These are phyloP conservation scores for Prenolepis imparis DNA, from an alignment of 2,888 invertebrate species.

Conservation along the genomic window DNA sequence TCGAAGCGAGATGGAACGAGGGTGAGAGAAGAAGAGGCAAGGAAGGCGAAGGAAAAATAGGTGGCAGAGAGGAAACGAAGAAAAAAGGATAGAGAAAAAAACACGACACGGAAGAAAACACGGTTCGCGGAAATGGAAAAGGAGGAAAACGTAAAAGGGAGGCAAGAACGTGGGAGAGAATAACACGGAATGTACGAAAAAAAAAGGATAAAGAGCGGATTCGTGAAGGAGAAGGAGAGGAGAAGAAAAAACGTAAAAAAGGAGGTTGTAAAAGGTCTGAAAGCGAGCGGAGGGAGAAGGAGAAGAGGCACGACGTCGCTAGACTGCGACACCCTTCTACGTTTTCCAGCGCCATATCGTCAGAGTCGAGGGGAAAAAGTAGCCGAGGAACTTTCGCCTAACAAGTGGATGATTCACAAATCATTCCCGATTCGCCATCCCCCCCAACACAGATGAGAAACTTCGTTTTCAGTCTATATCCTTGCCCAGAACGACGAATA, in stretches of 20 bases:
- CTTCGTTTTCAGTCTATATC: constrained; percentile 71
- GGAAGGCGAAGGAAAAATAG: constrained; percentile 17
- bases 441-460: constrained; percentile 65
- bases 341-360: constrained; percentile 62
- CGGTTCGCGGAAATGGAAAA: not conserved
- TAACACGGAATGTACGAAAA: constrained; percentile 14
- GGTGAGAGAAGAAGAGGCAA: constrained; percentile 30
- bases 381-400: constrained; percentile 82
- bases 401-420: constrained; percentile 85
- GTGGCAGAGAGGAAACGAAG: constrained; percentile 12
- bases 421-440: constrained; percentile 77
- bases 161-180: constrained; percentile 3
- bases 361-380: constrained; percentile 66
- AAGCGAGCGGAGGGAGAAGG: not conserved
- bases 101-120: constrained; percentile 11
- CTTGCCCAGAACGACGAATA: constrained; percentile 62
- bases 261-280: not conserved
- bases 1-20: constrained; percentile 14
- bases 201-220: constrained; percentile 1
- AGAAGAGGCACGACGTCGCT: constrained; percentile 36
- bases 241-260: not conserved
- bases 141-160: constrained; percentile 28
- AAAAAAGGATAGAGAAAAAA: not conserved
- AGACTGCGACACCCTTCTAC: constrained; percentile 45
- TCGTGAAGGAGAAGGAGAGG: not conserved